Base-by-base conservation (phyloP, 2,888 invertebrate genomes). In the Clivina fossor region DNA sequence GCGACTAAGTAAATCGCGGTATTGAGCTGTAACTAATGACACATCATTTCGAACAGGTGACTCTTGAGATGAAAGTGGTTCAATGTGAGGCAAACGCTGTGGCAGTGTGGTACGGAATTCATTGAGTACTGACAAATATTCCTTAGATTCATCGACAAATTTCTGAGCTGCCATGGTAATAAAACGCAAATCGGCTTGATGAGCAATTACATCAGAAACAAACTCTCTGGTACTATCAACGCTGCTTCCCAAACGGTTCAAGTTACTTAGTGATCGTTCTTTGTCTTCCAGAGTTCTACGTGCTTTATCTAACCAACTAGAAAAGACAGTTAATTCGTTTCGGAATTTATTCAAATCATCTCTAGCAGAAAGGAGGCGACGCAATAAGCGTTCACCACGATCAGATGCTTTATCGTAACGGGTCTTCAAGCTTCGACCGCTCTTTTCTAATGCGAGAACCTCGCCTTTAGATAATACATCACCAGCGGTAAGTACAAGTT, bases 161-260 rank as follows among this genome's bases (percentile, higher is more conserved):
- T 94, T 95, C 76, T 95, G 94, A 1, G 93, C 93, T 1, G 94
- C 88, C 90, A 96, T 94, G 2, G 93, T 93, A 63, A 97, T 93
- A 74, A 96, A 97, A 56, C 96, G 79, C 22, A 96, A 76, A 74
- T 97, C 97, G 0, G 94, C 97, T 72, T 96, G 95, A 70, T 96
- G 96, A 0, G 93, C 90, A 67, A 96, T 93, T 2, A 97, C 93
- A 73, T 94, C 94, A 60, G 88, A 89, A 22, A 93, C 89, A 71
- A 94, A 92, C 66, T 92, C 93, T 26, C 90, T 81, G 3, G 90
- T 88, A n/a, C 85, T 83, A 62, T 93, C 91, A 19, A 84, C 81
- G 68, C 86, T 87, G 7, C 80, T 80, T 35, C 83, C 79, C 16
- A 91, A 71, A 50, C 84, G 81, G 63, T 85, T 84, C 62, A 93